These are phyloP conservation scores for Rhyacophila brunnea DNA, from an alignment of 1,140 invertebrate genomes.

Conservation along the genomic window DNA sequence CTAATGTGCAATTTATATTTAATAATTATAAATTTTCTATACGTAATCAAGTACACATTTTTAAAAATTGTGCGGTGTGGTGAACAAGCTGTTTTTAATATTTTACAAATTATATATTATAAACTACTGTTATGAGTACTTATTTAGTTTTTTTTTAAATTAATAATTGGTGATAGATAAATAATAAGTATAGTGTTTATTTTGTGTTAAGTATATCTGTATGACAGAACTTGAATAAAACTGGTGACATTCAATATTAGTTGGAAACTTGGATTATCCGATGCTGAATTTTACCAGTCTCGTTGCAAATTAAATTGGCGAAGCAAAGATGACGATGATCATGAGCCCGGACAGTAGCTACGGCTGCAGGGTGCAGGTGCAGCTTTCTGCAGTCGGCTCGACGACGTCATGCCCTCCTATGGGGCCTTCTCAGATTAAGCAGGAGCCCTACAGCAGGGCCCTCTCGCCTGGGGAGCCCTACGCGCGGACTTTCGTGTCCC, in stretches of 20 bases:
- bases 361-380: slow-evolving; percentile 32
- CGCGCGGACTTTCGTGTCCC: slow-evolving; percentile 5
- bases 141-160: not conserved
- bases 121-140: not conserved
- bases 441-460: not conserved
- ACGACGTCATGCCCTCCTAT: slow-evolving; percentile 23
- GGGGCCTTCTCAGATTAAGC: not conserved
- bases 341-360: slow-evolving; percentile 56
- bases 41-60: no score
- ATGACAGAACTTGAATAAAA: no score
- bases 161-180: not conserved
- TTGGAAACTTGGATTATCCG: no score
- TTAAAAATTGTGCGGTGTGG: no score
- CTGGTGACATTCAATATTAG: no score
- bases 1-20: no score
- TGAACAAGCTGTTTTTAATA: no score
- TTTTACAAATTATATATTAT: no score
- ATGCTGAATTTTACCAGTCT: not conserved
- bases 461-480: not conserved
- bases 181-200: no score
- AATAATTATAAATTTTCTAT: no score
- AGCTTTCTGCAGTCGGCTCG: slow-evolving; percentile 29
- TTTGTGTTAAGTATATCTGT: no score
- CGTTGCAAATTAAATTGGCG: not conserved
- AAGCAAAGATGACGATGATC: slow-evolving; percentile 43